Conservation (phyloP, 2,113 vertebrate genomes). For the Campylomormyrus numenius region DNA sequence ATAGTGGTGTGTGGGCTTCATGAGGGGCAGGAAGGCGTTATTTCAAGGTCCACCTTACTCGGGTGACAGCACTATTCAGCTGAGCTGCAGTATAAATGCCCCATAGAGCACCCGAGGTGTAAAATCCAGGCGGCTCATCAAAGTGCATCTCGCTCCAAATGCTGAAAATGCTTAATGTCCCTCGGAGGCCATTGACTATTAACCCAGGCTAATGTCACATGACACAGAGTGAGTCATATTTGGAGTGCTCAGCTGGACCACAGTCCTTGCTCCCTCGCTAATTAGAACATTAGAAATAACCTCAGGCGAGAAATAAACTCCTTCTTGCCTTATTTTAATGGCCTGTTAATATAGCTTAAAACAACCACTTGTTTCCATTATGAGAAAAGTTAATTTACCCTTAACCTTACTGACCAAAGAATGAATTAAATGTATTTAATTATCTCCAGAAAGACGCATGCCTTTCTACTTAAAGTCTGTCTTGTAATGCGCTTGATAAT, state of each 20-base stretch:
- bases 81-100: neutral
- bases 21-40: neutral
- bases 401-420: neutral
- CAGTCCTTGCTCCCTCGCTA: neutral
- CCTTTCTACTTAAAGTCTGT: neutral
- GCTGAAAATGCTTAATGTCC: neutral
- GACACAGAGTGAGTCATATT: neutral
- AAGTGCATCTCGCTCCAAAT: neutral
- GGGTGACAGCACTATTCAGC: neutral
- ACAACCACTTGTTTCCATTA: conserved; percentile 1
- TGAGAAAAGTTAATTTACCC: neutral
- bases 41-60: neutral
- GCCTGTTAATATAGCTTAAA: neutral
- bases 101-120: neutral
- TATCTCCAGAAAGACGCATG: neutral
- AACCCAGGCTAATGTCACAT: neutral
- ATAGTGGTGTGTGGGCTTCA: neutral
- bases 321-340: neutral
- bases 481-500: neutral
- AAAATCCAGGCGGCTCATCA: neutral
- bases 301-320: neutral
- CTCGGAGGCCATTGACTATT: neutral
- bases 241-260: neutral
- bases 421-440: neutral
- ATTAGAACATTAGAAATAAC: neutral